These are phyloP conservation scores for Cryptotis parvus DNA, from an alignment of 2,113 vertebrate genomes.

Conservation along the genomic window DNA sequence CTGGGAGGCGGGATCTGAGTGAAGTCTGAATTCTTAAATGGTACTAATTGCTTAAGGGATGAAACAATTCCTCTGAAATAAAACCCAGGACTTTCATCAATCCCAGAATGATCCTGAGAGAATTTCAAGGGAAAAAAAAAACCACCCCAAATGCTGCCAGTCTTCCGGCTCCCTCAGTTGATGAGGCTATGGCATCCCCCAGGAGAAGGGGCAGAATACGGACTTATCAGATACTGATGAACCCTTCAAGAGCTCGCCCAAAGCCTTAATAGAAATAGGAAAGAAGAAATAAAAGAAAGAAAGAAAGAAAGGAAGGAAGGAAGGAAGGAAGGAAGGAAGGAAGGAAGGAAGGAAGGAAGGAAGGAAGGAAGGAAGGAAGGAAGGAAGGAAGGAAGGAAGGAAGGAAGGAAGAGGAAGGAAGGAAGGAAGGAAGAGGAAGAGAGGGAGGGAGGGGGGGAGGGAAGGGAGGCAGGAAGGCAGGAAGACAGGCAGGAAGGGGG, in stretches of 20 bases:
- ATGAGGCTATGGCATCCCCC: background rate
- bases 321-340: background rate
- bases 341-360: background rate
- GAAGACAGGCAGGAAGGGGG: background rate
- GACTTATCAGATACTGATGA: background rate
- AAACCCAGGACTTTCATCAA: constrained; percentile 42
- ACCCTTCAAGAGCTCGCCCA: background rate
- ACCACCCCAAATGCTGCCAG: background rate
- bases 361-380: background rate
- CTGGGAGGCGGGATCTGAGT: constrained; percentile 50
- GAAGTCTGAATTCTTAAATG: constrained; percentile 68
- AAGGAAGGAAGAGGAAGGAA: background rate
- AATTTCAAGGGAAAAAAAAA: background rate
- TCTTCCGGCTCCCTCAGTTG: background rate
- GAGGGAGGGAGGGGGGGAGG: background rate
- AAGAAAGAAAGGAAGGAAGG: background rate
- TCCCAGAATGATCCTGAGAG: background rate
- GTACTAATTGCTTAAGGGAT: constrained; percentile 61
- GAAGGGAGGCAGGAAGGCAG: too few relatives aligned
- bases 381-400: background rate
- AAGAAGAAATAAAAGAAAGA: background rate
- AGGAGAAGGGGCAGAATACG: background rate
- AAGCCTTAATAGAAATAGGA: background rate
- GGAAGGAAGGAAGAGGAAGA: background rate
- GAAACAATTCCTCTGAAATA: constrained; percentile 54